These are phyloP conservation scores for Synodontis membranacea DNA, from an alignment of 2,113 vertebrate genomes.

Conservation along the genomic window DNA sequence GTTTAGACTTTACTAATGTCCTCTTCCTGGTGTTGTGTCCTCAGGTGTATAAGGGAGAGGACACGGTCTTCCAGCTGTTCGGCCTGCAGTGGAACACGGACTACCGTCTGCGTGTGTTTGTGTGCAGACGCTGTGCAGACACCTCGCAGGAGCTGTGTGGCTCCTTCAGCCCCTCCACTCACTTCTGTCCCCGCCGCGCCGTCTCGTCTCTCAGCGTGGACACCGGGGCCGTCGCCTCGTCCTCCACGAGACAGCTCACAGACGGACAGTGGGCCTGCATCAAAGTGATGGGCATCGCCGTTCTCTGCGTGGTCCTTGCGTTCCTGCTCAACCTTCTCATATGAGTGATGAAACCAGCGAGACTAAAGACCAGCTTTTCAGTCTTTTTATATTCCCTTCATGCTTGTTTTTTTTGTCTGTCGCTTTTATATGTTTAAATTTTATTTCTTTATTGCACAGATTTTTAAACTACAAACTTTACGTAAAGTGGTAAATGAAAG, in stretches of 20 bases:
- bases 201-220: conserved; percentile 76
- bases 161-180: conserved; percentile 90
- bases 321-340: conserved; percentile 97
- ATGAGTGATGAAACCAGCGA: conserved; percentile 79
- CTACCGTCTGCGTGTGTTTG: conserved; percentile 95
- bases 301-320: conserved; percentile 91
- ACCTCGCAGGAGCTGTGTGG: conserved; percentile 91
- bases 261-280: conserved; percentile 95
- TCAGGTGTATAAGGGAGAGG: conserved; percentile 96
- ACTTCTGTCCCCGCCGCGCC: conserved; percentile 81
- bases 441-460: conserved; percentile 34
- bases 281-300: conserved; percentile 89
- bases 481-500: conserved; percentile 40
- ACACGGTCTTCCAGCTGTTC: conserved; percentile 87
- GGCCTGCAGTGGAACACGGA: conserved; percentile 94
- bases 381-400: neutral
- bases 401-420: conserved; percentile 18
- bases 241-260: conserved; percentile 74
- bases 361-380: conserved; percentile 72
- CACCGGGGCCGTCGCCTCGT: conserved; percentile 62
- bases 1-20: neutral
- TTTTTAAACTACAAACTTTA: conserved; percentile 43
- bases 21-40: neutral
- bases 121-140: conserved; percentile 89
- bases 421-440: conserved; percentile 30